These are phyloP conservation scores for Patella ulyssiponensis DNA, from an alignment of 2,888 invertebrate genomes.

Conservation along the genomic window DNA sequence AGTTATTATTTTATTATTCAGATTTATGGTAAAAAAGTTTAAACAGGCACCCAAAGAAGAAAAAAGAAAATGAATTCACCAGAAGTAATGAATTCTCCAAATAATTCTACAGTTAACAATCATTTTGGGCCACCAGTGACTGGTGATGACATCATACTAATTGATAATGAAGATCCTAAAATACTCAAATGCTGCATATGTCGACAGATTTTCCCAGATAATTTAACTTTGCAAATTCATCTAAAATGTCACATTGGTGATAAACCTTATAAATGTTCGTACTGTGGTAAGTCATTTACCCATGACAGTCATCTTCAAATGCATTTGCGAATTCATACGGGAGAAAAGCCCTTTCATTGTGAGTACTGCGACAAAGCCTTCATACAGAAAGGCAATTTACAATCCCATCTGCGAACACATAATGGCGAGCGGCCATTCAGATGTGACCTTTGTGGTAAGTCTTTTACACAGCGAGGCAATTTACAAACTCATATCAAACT, in stretches of 20 bases:
- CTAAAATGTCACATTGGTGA: conserved; percentile 7
- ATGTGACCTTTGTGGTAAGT: conserved; percentile 18
- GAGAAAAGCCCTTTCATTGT: conserved; percentile 20
- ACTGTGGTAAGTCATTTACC: conserved; percentile 8
- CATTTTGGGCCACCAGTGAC: background rate
- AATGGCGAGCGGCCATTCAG: conserved; percentile 11
- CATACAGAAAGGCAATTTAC: conserved; percentile 11
- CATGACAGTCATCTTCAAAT: conserved; percentile 14
- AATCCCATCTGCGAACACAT: conserved; percentile 15
- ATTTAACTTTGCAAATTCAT: conserved; percentile 14
- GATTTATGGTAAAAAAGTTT: no score
- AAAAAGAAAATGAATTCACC: no score
- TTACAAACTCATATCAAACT: conserved; percentile 14
- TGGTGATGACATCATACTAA: background rate
- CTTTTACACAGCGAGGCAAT: conserved; percentile 16
- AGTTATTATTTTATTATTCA: no score
- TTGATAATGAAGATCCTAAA: background rate
- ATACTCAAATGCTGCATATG: background rate
- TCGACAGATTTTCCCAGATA: background rate
- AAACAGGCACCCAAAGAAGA: no score
- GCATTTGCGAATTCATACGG: conserved; percentile 12
- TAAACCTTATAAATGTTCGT: conserved; percentile 18
- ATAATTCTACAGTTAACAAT: no score
- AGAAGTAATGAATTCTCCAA: no score
- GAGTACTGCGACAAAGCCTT: conserved; percentile 12